Base-by-base conservation (phyloP, 2,797 vertebrate species). In the Haliaeetus albicilla region DNA sequence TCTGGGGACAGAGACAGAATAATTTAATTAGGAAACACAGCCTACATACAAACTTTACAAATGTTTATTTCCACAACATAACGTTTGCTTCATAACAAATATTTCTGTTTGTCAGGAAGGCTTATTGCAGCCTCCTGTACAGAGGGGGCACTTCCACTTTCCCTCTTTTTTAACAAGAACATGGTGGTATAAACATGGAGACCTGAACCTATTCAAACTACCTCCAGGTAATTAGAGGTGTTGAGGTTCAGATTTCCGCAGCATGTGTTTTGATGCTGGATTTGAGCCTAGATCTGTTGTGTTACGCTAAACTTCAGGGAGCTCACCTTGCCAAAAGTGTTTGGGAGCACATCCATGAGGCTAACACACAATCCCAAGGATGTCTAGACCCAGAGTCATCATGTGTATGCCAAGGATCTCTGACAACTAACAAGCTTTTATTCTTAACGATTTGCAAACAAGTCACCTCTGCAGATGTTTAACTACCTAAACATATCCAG, bases 381-480 rank as follows among this genome's bases (percentile, higher is more conserved):
- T 59, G 33, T 22, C 51, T 61, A 93, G 93, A 89, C 57, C 57
- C 65, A 89, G 27, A 89, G 11, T 12, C 18, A 3, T 28, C 53
- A 24, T 8, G 30, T 15, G 22, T 39, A 41, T 37, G 65, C 35
- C 75, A 92, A 81, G 28, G 53, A 79, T 80, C 33, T 91, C 71
- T 56, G 64, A 80, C 48, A 90, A 84, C 51, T 76, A 71, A 56
- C 37, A 87, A 71, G 48, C 19, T 93, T 95, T 90, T 39, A 51
- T 71, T 83, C 53, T 83, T 71, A 89, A 69, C 0, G 1, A 91
- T 75, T 89, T 89, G 79, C 68, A 87, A 90, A 69, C 61, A 89
- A 96, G 75, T 88, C 89, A 94, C 84, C 86, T 94, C 67, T 94
- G 60, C 87, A 86, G 92, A 87, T 85, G 75, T 95, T 95, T 89